Conservation (phyloP, 37 sponge, comb jelly and placozoan genomes). For the Eunapius fragilis region DNA sequence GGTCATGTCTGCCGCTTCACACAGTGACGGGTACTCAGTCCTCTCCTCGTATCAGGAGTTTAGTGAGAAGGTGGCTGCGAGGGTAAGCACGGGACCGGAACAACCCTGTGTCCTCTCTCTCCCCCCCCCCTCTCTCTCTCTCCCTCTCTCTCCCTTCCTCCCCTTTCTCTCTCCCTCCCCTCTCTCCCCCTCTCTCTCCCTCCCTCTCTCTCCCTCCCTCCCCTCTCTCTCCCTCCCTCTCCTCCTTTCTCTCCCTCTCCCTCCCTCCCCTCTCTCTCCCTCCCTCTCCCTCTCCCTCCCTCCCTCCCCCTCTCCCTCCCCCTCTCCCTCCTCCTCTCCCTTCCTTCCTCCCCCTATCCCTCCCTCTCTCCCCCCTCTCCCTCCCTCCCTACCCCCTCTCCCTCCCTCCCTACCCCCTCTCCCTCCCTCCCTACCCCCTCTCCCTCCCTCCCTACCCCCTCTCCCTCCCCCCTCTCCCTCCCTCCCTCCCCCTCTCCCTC, state of each 20-base stretch:
- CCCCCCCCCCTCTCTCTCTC: not conserved
- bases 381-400: too few relatives aligned
- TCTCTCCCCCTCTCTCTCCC: too few relatives aligned
- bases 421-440: too few relatives aligned
- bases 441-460: too few relatives aligned
- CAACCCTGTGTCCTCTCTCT: not conserved
- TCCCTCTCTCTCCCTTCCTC: not conserved
- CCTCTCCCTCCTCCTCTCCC: too few relatives aligned
- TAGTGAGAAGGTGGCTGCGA: slow-evolving; percentile 9
- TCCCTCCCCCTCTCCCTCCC: too few relatives aligned
- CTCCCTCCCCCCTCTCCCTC: too few relatives aligned
- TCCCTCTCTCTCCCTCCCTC: not conserved
- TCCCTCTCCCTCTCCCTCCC: not conserved
- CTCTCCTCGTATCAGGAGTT: slow-evolving; percentile 34
- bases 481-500: too few relatives aligned
- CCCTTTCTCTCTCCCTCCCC: too few relatives aligned
- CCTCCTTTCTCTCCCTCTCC: not conserved
- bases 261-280: not conserved
- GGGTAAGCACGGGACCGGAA: not conserved
- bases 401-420: too few relatives aligned
- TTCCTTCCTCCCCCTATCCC: too few relatives aligned
- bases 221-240: not conserved
- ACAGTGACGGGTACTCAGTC: slow-evolving; percentile 30
- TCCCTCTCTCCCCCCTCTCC: too few relatives aligned
- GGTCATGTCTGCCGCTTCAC: slow-evolving; percentile 14